A percentile compares a stretch with the other conserved stretches of the same genome.
These are phyloP conservation scores for Molothrus aeneus DNA, from an alignment of 2,797 vertebrate genomes.

Conservation along the genomic window DNA sequence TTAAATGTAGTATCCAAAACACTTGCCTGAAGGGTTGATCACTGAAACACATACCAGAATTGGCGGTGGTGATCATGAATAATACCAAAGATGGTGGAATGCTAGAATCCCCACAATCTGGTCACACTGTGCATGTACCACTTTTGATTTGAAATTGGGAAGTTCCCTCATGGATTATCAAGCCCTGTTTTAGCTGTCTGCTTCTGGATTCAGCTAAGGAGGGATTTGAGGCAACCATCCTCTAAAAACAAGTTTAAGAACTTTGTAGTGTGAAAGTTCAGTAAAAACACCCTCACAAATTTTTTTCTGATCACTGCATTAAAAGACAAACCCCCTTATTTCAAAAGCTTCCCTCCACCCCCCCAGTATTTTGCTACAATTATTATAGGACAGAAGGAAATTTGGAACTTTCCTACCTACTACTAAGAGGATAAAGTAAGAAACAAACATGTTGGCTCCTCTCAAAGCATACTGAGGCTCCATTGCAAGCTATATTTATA, in stretches of 20 bases:
- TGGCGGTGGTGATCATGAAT: background rate
- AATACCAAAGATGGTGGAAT: background rate
- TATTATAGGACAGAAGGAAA: background rate
- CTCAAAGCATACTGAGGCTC: background rate
- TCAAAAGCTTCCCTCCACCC: background rate
- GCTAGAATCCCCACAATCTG: fast-evolving
- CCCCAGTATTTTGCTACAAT: background rate
- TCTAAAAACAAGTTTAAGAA: background rate
- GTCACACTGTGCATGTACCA: background rate
- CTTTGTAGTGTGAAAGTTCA: background rate
- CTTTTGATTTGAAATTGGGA: background rate
- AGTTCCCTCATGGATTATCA: background rate
- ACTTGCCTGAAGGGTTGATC: background rate
- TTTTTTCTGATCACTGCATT: background rate
- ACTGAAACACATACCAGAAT: background rate
- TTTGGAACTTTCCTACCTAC: background rate
- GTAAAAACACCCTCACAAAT: fast-evolving
- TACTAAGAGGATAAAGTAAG: background rate
- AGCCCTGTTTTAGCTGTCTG: background rate
- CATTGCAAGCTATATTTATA: background rate
- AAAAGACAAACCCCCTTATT: background rate
- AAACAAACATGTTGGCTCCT: background rate
- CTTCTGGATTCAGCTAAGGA: background rate
- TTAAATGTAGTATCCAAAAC: background rate
- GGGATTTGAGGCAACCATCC: background rate